These are phyloP conservation scores for Galendromus occidentalis DNA, from an alignment of 1,140 invertebrate species.

Conservation along the genomic window DNA sequence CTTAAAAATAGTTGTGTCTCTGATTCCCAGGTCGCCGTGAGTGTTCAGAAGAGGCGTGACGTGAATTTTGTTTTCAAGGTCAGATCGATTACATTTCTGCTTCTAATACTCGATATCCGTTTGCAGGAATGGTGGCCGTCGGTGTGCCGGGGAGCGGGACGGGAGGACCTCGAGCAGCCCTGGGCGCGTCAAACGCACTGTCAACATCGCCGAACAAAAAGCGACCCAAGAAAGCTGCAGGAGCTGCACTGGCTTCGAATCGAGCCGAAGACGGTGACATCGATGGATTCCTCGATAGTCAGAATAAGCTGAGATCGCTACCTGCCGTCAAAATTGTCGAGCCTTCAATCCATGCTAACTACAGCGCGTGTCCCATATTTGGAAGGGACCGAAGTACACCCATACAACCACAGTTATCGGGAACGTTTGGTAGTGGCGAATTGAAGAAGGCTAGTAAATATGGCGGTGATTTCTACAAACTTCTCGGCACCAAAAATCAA, in stretches of 20 bases:
- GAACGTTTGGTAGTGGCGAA: constrained; percentile 11
- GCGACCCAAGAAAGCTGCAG: constrained; percentile 47
- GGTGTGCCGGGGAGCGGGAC: no score
- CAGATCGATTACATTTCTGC: no score
- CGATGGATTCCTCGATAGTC: not conserved
- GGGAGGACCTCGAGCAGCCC: not conserved
- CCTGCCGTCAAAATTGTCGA: constrained; percentile 68
- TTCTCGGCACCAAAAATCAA: not conserved
- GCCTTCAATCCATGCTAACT: constrained; percentile 59
- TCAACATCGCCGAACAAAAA: constrained; percentile 40
- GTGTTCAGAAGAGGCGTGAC: no score
- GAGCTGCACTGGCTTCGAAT: constrained; percentile 27
- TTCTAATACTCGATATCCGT: no score
- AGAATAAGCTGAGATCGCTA: constrained; percentile 48
- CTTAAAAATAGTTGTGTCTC: no score
- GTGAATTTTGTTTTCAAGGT: no score
- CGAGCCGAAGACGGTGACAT: constrained; percentile 72
- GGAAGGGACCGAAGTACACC: constrained; percentile 32
- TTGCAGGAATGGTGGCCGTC: no score
- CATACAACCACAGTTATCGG: constrained; percentile 6
- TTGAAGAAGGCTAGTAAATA: constrained; percentile 11
- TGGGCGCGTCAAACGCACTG: not conserved
- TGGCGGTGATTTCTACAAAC: constrained; percentile 12
- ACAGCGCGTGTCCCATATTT: constrained; percentile 53
- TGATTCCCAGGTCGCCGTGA: no score